Evolutionary conservation across 2,113 vertebrate species (phyloP), one percentile per base, ranked within the genome.

Genomic region (Gadus chalcogrammus): DNA sequence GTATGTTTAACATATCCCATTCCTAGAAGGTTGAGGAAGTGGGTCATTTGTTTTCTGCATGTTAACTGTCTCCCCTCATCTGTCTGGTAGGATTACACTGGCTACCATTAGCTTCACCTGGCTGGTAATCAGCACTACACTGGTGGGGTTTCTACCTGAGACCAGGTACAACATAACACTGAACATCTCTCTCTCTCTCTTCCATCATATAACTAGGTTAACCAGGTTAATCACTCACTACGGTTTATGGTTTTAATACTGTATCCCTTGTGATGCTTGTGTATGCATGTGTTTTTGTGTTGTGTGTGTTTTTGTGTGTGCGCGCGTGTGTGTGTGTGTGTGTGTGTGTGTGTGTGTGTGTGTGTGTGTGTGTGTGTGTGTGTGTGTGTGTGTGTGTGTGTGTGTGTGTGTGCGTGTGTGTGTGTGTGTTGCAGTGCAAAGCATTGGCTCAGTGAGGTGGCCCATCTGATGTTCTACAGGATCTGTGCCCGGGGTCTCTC

Each of bases 401-500:
- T 13, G 42, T 48, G 42, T 48, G 42, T 48, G 42, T 48, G 42
- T 48, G 7, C 12, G 42, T 48, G 42, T 2, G 2, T 48, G 42
- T 2, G 42, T 48, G 42, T 48, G 42, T 48, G 42, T 71, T 75
- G 82, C 70, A 99, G 96, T 38, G 55, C 80, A 72, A 98, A 95
- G 89, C 84, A 79, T 78, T 92, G 94, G 84, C 86, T 98, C 66
- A 99, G 97, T 2, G 95, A 97, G 72, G 67, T 95, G 69, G 92
- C 98, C 63, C 97, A 99, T 70, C 91, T 98, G 72, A 96, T 94
- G 0, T 96, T 95, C 76, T 99, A 94, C 82, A 91, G 96, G 65
- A 96, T 98, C 88, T 96, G 96, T 68, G 94, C 95, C 69, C 82
- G 96, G 69, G 93, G 95, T 2, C 91, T 99, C 9, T 97, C 96